Base-by-base conservation (phyloP, 1,140 invertebrate genomes). In the Bombus ignitus region DNA sequence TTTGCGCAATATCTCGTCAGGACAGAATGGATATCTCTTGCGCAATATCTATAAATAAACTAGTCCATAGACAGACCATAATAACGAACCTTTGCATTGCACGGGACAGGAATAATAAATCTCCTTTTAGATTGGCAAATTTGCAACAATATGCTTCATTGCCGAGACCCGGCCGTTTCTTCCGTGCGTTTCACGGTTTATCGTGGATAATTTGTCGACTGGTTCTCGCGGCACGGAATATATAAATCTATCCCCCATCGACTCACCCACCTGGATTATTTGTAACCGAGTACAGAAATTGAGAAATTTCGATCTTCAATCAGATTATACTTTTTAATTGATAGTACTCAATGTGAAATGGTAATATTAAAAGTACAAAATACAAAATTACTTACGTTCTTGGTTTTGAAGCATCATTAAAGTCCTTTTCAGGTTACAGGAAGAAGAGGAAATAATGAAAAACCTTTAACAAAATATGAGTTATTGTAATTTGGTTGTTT, bases 21-120 rank as follows among this genome's bases (percentile, higher is more conserved):
- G 82, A 89, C 86, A 89, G 86, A 91, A 89, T 79, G 82, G 79
- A 78, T 71, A 88, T 86, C 74, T 71, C 65, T 88, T 89, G 89
- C 88, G 91, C 89, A 91, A 92, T 92, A 88, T 74, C 87, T 84
- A 91, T 91, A 92, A 93, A 92, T 92, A 90, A 90, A 90, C 79
- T 86, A 83, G 81, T 44, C 74, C 81, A 83, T 82, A 82, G 71
- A 82, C 57, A 75, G 42, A 75, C 32, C 28, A 82, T 70, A 83
- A 83, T 78, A 83, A 83, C 35, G 59, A 68, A 44, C 37, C 57
- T 37, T 39, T 6, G 42, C 28, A 39, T 42, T 83, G 65, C 62
- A 59, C 65, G 22, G n/a, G 37, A 68, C 62, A 78, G 22, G 47
- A 83, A 83, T 78, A 70, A 77, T 83, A 77, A 83, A 83, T 76